phyloP scores from a whole-genome alignment of 2,888 invertebrate species.

The Drosophila falleni region DNA sequence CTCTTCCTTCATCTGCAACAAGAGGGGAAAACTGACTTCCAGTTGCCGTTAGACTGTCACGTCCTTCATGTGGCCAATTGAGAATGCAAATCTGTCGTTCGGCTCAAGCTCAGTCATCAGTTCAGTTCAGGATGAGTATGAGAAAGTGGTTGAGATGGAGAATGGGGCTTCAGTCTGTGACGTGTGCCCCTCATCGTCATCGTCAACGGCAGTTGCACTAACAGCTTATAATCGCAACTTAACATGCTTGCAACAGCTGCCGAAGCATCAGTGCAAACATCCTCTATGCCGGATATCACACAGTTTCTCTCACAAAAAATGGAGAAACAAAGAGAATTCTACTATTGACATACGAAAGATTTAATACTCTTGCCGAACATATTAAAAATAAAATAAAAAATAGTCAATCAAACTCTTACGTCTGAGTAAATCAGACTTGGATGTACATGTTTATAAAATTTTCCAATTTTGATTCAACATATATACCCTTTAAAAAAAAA shows the following conservation, averaged over 20 bases:
- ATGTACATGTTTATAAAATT: no score
- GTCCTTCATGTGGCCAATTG: slow-evolving; percentile 70
- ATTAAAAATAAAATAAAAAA: no score
- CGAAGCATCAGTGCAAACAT: slow-evolving; percentile 79
- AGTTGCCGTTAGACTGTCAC: slow-evolving; percentile 40
- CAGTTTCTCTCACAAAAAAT: slow-evolving; percentile 56
- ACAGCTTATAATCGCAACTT: slow-evolving; percentile 81
- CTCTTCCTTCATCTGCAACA: background rate
- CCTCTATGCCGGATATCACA: slow-evolving; percentile 79
- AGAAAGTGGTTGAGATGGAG: background rate
- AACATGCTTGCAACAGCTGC: slow-evolving; percentile 71
- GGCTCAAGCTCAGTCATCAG: slow-evolving; percentile 40
- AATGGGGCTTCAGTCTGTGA: slow-evolving; percentile 2
- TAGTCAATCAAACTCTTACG: no score
- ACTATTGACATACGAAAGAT: no score
- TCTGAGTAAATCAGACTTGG: no score
- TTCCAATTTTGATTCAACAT: no score
- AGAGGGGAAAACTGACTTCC: slow-evolving; percentile 4
- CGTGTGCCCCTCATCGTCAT: slow-evolving; percentile 29
- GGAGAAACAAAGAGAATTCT: slow-evolving; percentile 4
- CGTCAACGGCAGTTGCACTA: slow-evolving; percentile 69
- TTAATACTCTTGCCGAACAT: background rate
- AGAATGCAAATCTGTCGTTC: slow-evolving; percentile 74
- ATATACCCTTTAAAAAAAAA: no score
- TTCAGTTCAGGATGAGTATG: background rate